Percentiles rank a stretch among this genome's conserved stretches.
Evolutionary conservation across 2,888 invertebrate genomes (phyloP).

Genomic region (Harpagoxenus sublaevis): DNA sequence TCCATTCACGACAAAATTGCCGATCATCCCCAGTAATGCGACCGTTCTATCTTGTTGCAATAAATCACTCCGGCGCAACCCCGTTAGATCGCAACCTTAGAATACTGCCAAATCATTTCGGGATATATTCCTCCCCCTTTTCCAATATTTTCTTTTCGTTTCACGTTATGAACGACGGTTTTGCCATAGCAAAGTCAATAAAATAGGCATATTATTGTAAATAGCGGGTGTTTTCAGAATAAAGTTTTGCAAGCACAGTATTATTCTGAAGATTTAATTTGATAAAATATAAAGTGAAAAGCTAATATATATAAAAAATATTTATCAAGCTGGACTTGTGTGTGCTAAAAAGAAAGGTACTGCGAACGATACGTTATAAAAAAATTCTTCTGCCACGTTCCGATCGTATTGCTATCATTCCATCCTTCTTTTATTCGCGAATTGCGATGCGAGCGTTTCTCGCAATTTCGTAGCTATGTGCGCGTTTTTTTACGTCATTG

Average conservation of each 20-base stretch:
- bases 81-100: not conserved
- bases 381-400: not conserved
- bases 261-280: not conserved
- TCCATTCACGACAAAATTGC: slow-evolving; percentile 48
- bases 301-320: too few relatives aligned
- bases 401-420: not conserved
- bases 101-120: slow-evolving; percentile 41
- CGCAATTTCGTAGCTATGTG: slow-evolving; percentile 67
- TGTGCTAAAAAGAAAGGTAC: not conserved
- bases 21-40: slow-evolving; percentile 48
- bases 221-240: not conserved
- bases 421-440: slow-evolving; percentile 36
- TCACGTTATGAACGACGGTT: not conserved
- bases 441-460: not conserved
- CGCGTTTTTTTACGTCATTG: slow-evolving; percentile 70
- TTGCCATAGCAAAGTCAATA: not conserved
- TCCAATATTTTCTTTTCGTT: not conserved
- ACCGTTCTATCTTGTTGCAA: slow-evolving; percentile 35
- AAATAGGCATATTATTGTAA: not conserved
- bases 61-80: slow-evolving; percentile 40
- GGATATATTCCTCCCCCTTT: not conserved
- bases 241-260: not conserved
- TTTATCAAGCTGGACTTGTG: not conserved
- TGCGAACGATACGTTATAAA: not conserved
- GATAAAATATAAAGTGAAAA: not conserved